Percentiles rank a stretch among this genome's conserved stretches.
These are phyloP conservation scores for Panzeria rudis DNA, from an alignment of 2,888 invertebrate species.

Conservation along the genomic window DNA sequence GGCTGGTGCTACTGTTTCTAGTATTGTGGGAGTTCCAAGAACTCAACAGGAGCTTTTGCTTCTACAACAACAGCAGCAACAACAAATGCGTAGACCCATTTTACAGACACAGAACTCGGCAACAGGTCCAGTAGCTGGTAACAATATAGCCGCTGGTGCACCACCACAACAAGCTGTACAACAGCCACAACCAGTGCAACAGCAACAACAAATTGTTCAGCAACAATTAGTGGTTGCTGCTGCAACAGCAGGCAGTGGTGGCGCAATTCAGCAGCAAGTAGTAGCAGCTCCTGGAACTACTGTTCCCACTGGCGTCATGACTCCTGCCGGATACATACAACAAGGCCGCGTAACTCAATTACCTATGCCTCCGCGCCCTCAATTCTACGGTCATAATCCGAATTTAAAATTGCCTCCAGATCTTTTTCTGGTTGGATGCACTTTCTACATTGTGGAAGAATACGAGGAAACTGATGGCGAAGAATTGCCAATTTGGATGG, in stretches of 20 bases:
- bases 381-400: constrained; percentile 97
- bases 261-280: constrained; percentile 72
- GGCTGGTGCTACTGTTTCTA: constrained; percentile 82
- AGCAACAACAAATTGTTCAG: constrained; percentile 68
- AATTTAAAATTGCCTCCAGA: constrained; percentile 94
- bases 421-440: constrained; percentile 95
- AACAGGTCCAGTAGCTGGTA: constrained; percentile 69
- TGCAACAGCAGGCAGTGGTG: constrained; percentile 71
- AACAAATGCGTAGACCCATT: constrained; percentile 84
- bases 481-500: constrained; percentile 87
- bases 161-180: constrained; percentile 71
- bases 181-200: constrained; percentile 74
- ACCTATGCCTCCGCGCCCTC: constrained; percentile 86
- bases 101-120: constrained; percentile 75
- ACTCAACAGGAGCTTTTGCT: constrained; percentile 85
- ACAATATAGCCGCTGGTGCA: constrained; percentile 72
- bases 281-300: constrained; percentile 74
- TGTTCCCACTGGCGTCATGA: constrained; percentile 77
- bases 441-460: constrained; percentile 95
- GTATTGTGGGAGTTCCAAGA: constrained; percentile 75
- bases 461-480: constrained; percentile 89
- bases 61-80: constrained; percentile 84
- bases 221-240: constrained; percentile 74
- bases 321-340: constrained; percentile 84
- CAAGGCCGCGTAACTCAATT: constrained; percentile 81